Evolutionary conservation across 2,113 vertebrate genomes (phyloP).

Genomic region (Zosterops japonicus): DNA sequence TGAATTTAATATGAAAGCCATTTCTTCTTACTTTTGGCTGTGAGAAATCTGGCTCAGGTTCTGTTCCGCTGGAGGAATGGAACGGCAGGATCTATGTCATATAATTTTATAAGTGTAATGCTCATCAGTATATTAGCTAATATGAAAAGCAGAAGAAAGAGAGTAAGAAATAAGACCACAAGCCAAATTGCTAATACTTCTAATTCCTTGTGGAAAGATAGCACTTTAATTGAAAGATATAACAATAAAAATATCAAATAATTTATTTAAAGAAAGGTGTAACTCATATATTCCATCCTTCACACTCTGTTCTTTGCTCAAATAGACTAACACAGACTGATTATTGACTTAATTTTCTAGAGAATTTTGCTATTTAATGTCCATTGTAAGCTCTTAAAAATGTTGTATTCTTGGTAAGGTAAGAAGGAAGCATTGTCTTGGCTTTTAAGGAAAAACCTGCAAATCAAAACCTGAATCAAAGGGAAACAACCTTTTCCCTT

Average conservation of each 20-base stretch:
- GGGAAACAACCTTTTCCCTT: neutral
- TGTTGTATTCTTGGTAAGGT: neutral
- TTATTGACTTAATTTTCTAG: neutral
- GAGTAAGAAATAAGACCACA: neutral
- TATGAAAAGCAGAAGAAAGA: conserved; percentile 6
- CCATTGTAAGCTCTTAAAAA: neutral
- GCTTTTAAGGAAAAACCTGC: neutral
- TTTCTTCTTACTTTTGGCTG: conserved; percentile 56
- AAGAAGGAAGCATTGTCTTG: neutral
- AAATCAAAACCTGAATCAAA: neutral
- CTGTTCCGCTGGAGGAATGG: conserved; percentile 3
- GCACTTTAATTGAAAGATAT: conserved; percentile 26
- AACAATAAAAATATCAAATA: neutral
- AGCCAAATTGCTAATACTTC: neutral
- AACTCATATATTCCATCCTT: neutral
- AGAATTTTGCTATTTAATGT: neutral
- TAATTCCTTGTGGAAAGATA: conserved; percentile 17
- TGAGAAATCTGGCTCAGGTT: conserved; percentile 52
- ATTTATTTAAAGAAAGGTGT: neutral
- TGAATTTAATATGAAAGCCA: conserved; percentile 59
- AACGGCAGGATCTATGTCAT: conserved; percentile 30
- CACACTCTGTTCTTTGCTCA: neutral
- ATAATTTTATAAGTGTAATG: conserved; percentile 48
- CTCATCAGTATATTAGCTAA: conserved; percentile 34
- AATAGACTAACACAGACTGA: neutral